These are phyloP conservation scores for Microcebus jonahi DNA, from an alignment of 2,113 vertebrate genomes.

Conservation along the genomic window DNA sequence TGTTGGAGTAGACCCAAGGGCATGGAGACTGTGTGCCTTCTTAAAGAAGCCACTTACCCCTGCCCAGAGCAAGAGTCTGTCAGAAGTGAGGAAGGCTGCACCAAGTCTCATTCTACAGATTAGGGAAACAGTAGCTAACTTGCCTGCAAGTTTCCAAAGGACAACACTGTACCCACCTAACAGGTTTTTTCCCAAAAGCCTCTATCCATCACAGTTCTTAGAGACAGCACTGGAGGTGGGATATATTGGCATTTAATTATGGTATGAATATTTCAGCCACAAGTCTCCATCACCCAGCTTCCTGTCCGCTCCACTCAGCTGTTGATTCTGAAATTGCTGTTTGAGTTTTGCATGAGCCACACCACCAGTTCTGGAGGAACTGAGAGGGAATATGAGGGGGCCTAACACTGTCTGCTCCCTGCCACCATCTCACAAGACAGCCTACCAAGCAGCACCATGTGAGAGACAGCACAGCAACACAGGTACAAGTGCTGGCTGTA, in stretches of 20 bases:
- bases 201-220: conserved; percentile 4
- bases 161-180: background rate
- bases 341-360: background rate
- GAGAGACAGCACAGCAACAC: background rate
- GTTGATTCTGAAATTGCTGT: conserved; percentile 6
- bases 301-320: background rate
- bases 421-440: background rate
- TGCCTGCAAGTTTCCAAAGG: background rate
- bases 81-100: background rate
- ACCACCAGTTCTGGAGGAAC: background rate
- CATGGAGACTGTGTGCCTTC: background rate
- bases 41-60: background rate
- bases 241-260: conserved; percentile 46
- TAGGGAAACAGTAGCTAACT: background rate
- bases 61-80: background rate
- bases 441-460: background rate
- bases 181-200: background rate
- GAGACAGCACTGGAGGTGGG: background rate
- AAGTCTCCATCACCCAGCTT: conserved; percentile 9
- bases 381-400: background rate
- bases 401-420: background rate
- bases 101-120: background rate
- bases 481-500: background rate
- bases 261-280: conserved; percentile 6
- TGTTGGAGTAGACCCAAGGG: background rate